Evolutionary conservation across 2,888 invertebrate species (phyloP), one percentile per base, ranked within the genome.

Genomic region (Gymnocheta viridis): DNA sequence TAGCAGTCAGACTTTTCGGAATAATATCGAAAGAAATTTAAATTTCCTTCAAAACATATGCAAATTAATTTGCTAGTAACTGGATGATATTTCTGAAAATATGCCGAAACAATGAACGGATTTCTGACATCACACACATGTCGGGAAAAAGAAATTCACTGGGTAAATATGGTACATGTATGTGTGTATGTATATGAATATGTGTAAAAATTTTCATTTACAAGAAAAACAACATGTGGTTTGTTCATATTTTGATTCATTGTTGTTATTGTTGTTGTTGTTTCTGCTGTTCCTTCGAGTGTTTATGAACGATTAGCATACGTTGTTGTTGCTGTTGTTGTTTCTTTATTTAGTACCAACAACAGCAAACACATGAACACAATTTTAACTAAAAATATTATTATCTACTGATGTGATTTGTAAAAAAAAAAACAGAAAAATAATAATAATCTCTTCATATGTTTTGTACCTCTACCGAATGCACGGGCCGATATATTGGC

Each of bases 331-430:
- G 41, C 2, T 74, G 17, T 44, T 64, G 41, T 66, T 64, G 70
- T 22, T 64, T 47, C 44, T 22, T n/a, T 44, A 44, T 38, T 5
- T 62, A 17, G 24, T 38, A 44, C 2, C 24, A 47, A 24, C 14
- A 35, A 49, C 22, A 66, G 22, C 49, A 49, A 67, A 47, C 12
- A 67, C 38, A 49, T 72, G 49, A 66, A 56, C 24, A n/a, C 27
- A 38, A 49, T 44, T 58, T 82, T 83, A 86, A 72, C 38, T 81
- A 51, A 83, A 83, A 86, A 86, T 85, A 85, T 80, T 82, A 87
- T 49, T 47, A 85, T 73, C 19, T 19, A 69, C 22, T 62, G 64
- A 69, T 49, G 56, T 38, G 62, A 54, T 51, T 64, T 24, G n/a
- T n/a, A n/a, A n/a, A n/a, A n/a, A 14, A 56, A 66, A 29, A n/a